These are phyloP conservation scores for Zaprionus ornatus DNA, from an alignment of 1,140 invertebrate genomes.

Conservation along the genomic window DNA sequence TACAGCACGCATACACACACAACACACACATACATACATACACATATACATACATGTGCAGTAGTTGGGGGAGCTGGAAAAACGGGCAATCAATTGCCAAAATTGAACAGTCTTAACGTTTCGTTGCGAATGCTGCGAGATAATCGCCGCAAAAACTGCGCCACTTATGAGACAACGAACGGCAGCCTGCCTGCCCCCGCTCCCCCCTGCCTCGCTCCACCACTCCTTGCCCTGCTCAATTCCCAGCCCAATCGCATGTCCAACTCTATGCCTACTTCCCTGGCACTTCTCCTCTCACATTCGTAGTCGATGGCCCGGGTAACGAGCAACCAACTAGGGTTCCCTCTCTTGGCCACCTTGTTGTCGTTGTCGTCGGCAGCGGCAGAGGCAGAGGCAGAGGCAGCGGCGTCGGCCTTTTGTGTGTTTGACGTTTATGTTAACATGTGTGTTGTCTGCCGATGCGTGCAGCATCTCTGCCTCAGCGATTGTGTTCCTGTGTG, in stretches of 20 bases:
- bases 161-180: conserved; percentile 59
- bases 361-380: conserved; percentile 15
- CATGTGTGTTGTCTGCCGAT: conserved; percentile 73
- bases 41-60: neutral
- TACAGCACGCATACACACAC: conserved; percentile 9
- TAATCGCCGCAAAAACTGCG: conserved; percentile 74
- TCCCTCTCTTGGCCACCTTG: conserved; percentile 27
- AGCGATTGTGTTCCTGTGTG: conserved; percentile 2
- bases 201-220: neutral
- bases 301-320: conserved; percentile 32
- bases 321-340: conserved; percentile 35
- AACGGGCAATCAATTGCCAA: conserved; percentile 78
- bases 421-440: conserved; percentile 82
- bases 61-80: conserved; percentile 36
- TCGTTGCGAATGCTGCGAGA: conserved; percentile 58
- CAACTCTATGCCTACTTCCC: neutral
- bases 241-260: conserved; percentile 1
- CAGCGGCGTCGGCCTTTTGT: conserved; percentile 55
- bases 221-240: neutral
- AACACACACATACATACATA: conserved; percentile 28
- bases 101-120: conserved; percentile 76
- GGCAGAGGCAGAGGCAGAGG: no score
- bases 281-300: neutral
- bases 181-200: neutral
- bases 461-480: conserved; percentile 61